These are phyloP conservation scores for Tachuris rubrigastra DNA, from an alignment of 2,113 vertebrate species.

Conservation along the genomic window DNA sequence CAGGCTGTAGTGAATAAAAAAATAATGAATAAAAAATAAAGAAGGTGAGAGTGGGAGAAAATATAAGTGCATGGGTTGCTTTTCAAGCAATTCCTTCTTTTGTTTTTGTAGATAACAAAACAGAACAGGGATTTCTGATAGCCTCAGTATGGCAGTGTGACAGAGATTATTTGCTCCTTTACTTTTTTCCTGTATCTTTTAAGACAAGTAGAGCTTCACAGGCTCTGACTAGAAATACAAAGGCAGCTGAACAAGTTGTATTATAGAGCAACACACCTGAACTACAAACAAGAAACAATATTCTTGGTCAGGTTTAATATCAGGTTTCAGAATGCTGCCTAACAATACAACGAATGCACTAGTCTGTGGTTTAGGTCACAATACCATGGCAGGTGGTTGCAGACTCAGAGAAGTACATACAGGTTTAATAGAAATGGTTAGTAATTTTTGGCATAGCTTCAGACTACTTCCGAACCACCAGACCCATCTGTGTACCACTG, in stretches of 20 bases:
- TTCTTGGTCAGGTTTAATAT: not conserved
- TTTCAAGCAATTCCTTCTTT: not conserved
- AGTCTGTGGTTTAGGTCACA: not conserved
- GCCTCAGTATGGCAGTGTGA: not conserved
- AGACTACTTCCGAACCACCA: not conserved
- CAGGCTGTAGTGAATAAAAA: not conserved
- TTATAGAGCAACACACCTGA: not conserved
- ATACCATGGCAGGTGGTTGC: not conserved
- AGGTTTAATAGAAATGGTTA: not conserved
- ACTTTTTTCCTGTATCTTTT: not conserved
- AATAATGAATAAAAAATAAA: too few species aligned
- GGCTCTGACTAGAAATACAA: not conserved
- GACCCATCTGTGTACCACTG: not conserved
- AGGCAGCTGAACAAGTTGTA: not conserved
- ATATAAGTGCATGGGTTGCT: not conserved
- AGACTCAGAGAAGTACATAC: not conserved
- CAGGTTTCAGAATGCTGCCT: not conserved
- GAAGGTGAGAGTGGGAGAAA: not conserved
- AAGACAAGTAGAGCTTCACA: not conserved
- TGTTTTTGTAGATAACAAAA: not conserved
- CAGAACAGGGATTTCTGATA: not conserved
- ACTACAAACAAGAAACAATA: not conserved
- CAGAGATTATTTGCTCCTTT: not conserved
- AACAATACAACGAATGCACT: not conserved
- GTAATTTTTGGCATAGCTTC: not conserved